These are phyloP conservation scores for Dioctria linearis DNA, from an alignment of 2,888 invertebrate genomes.

Conservation along the genomic window DNA sequence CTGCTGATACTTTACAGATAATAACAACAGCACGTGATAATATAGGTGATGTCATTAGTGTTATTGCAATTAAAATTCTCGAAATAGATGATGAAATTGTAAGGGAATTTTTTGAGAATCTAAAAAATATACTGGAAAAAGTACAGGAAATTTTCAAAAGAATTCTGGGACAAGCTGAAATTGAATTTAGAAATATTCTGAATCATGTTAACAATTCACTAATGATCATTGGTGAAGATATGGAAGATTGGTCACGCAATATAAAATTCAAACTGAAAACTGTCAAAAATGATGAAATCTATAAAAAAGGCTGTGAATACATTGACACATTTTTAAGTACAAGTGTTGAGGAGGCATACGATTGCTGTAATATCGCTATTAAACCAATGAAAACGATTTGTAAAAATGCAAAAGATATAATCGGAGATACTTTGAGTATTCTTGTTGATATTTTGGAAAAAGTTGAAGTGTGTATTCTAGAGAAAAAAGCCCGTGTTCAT, in stretches of 20 bases:
- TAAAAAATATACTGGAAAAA: conserved; percentile 58
- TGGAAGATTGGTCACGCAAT: conserved; percentile 62
- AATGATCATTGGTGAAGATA: conserved; percentile 62
- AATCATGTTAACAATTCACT: conserved; percentile 63
- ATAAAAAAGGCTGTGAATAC: conserved; percentile 61
- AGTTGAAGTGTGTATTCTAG: conserved; percentile 63
- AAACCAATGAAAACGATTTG: conserved; percentile 63
- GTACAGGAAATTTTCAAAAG: conserved; percentile 58
- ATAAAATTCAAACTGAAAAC: conserved; percentile 61
- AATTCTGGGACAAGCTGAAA: conserved; percentile 60
- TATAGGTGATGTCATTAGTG: neutral
- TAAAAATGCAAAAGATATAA: conserved; percentile 60
- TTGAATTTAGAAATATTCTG: conserved; percentile 62
- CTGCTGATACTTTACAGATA: conserved; percentile 6
- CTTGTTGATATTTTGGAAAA: conserved; percentile 63
- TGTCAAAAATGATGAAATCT: conserved; percentile 60
- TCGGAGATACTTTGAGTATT: conserved; percentile 62
- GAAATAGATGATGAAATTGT: conserved; percentile 59
- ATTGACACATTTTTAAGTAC: conserved; percentile 63
- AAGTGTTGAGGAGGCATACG: conserved; percentile 62
- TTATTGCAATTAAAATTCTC: conserved; percentile 59
- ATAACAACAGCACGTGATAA: neutral
- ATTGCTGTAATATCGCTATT: conserved; percentile 65
- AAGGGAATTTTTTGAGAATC: conserved; percentile 58
- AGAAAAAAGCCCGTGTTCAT: conserved; percentile 62